A percentile compares a stretch with the other conserved stretches of the same genome.
These are phyloP conservation scores for Schizopygopsis malacanthus DNA, from an alignment of 2,797 vertebrate genomes.

Conservation along the genomic window DNA sequence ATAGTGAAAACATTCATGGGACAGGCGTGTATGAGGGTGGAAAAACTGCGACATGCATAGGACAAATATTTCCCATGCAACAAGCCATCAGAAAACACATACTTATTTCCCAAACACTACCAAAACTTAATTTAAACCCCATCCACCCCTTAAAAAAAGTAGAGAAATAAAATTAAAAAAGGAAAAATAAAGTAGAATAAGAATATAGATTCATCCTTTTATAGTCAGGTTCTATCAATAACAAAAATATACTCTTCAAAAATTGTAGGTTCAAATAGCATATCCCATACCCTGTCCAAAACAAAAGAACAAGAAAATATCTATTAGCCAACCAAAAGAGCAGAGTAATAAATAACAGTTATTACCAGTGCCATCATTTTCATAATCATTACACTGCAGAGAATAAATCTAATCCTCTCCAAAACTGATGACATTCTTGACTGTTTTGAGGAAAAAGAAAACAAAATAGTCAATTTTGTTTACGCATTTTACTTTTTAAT, in stretches of 20 bases:
- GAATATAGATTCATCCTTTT: conserved; percentile 55
- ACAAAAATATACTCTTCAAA: conserved; percentile 66
- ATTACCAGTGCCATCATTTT: conserved; percentile 53
- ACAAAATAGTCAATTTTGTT: conserved; percentile 88
- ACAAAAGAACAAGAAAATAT: conserved; percentile 61
- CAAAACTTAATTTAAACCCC: conserved; percentile 64
- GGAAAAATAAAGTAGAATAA: conserved; percentile 37
- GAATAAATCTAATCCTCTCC: conserved; percentile 73
- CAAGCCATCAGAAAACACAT: conserved; percentile 41
- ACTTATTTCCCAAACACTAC: conserved; percentile 63
- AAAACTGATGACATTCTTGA: conserved; percentile 77
- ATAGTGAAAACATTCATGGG: conserved; percentile 66
- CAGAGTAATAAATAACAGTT: conserved; percentile 42
- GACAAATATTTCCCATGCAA: conserved; percentile 55
- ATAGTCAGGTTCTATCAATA: conserved; percentile 55
- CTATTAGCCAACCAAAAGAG: conserved; percentile 59
- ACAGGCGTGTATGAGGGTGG: conserved; percentile 49
- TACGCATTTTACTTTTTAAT: conserved; percentile 76
- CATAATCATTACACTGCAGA: conserved; percentile 61
- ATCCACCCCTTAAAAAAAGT: conserved; percentile 35
- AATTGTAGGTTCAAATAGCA: conserved; percentile 68
- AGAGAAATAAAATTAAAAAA: conserved; percentile 36
- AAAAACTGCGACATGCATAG: conserved; percentile 51
- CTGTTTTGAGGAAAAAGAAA: conserved; percentile 71
- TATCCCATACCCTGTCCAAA: conserved; percentile 62